Base-by-base conservation (phyloP, 2,888 invertebrate species). In the Oegoconia quadripuncta region DNA sequence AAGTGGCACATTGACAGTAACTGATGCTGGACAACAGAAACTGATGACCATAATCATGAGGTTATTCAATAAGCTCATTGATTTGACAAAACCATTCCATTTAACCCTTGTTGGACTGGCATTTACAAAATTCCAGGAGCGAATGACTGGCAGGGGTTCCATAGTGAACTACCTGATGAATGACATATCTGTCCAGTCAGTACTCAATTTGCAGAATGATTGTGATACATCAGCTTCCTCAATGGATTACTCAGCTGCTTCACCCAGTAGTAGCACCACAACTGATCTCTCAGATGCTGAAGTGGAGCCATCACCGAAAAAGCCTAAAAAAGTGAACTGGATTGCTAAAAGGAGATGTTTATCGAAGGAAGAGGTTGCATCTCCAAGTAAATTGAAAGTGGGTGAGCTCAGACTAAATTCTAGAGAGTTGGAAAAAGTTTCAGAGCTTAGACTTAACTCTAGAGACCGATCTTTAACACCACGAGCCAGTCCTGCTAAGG, bases 81-180 rank as follows among this genome's bases (percentile, higher is more conserved):
- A 93, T 64, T 86, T 92, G 49, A 88, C 89, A 17, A 91, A 92
- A 77, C 92, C 93, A 46, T 95, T 93, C 79, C 94, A 94, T 74
- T 91, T 95, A 56, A 95, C 94, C 0, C 77, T 95, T 37, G 86
- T 95, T 41, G 95, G 95, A n/a, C 80, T 95, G 59, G 93, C 94
- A 13, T 95, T 95, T 68, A 93, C 93, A 1, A 95, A 95, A 72
- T 95, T 95, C 64, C 91, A 92, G 55, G 94, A 93, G 53, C 88
- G 91, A 41, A 91, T 90, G 67, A 90, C 89, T 2, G 92, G 93
- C 1, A 89, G 90, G 48, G 90, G 92, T 56, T 93, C 93, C 9
- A 92, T 95, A 54, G 91, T 93, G 4, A 93, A 92, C 43, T 94
- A 93, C 64, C 81, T 95, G 34, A 90, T 92, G 69, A 93, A 93